Percentiles rank a stretch among this genome's conserved stretches.
phyloP scores from a whole-genome alignment of 1,140 invertebrate genomes.

The Nephila pilipes region DNA sequence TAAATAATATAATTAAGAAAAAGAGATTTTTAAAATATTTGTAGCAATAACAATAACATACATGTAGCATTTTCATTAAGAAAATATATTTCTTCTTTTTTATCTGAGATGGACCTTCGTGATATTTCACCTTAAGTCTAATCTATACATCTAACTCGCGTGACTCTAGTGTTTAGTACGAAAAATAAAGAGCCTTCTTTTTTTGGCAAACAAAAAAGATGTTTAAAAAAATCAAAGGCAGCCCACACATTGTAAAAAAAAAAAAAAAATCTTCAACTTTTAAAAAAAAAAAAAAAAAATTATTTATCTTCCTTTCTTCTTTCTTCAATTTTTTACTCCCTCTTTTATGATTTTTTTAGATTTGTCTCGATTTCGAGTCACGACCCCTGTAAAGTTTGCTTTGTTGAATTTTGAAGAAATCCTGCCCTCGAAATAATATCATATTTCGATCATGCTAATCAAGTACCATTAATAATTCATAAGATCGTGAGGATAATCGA shows the following conservation, averaged over 20 bases:
- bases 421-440: constrained; percentile 57
- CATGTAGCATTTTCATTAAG: too few species aligned
- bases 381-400: constrained; percentile 1
- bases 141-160: constrained; percentile 17
- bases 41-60: too few species aligned
- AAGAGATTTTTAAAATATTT: too few species aligned
- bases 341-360: neutral
- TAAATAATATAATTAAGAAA: too few species aligned
- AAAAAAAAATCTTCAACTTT: neutral
- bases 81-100: too few species aligned
- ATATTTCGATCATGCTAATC: constrained; percentile 64
- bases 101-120: neutral
- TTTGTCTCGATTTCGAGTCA: constrained; percentile 52
- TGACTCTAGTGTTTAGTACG: neutral
- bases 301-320: neutral
- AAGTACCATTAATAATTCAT: constrained; percentile 64
- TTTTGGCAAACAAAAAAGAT: neutral
- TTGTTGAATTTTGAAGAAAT: constrained; percentile 60
- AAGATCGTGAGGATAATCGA: constrained; percentile 55
- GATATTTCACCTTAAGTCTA: neutral
- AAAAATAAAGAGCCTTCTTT: neutral
- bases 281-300: neutral
- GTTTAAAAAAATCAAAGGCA: neutral
- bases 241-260: neutral
- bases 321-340: neutral